Conservation (phyloP, 2,113 vertebrate genomes). For the Saccopteryx leptura region DNA sequence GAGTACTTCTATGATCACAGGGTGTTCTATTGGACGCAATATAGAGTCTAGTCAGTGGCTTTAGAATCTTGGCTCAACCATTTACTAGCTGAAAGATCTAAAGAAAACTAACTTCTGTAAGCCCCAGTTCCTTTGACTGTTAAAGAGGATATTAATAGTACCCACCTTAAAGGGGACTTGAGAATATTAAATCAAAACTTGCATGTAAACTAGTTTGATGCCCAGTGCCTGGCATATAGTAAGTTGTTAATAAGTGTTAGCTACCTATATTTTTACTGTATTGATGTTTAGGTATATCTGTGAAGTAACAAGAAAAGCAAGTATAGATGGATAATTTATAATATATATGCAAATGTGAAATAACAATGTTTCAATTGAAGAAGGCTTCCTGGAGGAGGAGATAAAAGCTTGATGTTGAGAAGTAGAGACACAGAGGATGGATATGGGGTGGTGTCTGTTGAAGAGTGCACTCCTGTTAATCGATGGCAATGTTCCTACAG, state of each 20-base stretch:
- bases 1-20: background rate
- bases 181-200: background rate
- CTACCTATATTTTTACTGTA: background rate
- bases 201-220: background rate
- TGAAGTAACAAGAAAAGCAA: background rate
- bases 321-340: background rate
- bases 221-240: background rate
- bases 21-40: background rate
- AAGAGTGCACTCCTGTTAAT: background rate
- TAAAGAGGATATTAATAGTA: background rate
- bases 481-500: background rate
- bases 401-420: background rate
- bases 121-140: background rate
- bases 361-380: background rate
- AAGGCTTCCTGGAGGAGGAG: constrained; percentile 26
- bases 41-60: background rate
- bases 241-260: background rate
- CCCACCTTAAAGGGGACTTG: background rate
- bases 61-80: background rate
- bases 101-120: background rate
- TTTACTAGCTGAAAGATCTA: background rate
- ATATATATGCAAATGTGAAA: background rate
- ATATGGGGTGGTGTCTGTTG: background rate
- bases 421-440: background rate
- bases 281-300: background rate